Base-by-base conservation (phyloP, 2,113 vertebrate species). In the Canis aureus region DNA sequence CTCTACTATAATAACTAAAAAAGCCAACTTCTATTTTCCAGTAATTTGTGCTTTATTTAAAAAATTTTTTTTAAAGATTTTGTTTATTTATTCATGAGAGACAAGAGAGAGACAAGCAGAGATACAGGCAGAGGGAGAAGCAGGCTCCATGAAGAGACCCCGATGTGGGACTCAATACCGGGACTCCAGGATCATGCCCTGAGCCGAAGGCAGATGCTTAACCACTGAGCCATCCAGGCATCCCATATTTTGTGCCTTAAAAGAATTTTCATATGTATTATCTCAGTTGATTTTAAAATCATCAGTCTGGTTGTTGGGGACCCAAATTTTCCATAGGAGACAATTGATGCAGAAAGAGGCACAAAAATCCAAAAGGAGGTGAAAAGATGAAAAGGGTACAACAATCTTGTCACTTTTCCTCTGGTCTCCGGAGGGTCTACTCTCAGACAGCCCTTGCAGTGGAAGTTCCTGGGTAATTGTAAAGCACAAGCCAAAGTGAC, bases 261-360 rank as follows among this genome's bases (percentile, higher is more conserved):
- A 88, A 96, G 4, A 9, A 64, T 93, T 91, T 97, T 87, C 15
- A 49, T 89, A 23, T n/a, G 4, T 88, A n/a, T 62, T 80, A 8
- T 15, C 11, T 22, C 49, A 51, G 13, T 27, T 84, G 38, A n/a
- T 29, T 94, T 83, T 62, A 73, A 93, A 85, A 51, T 81, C 38
- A 64, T 53, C 38, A 20, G 49, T 84, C 7, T 69, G n/a, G 15
- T 92, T 55, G 17, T n/a, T 81, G 43, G 25, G 66, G 22, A 74
- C 15, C 27, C 16, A 22, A 51, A 20, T 66, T 95, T 97, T 90
- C 38, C n/a, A 38, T 10, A n/a, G 5, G 35, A 95, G 11, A 82
- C 22, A 66, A 2, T 0, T 0, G 51, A 71, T 73, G 4, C 60
- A 78, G 53, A 17, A 96, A 89, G 17, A 6, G 9, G 5, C 53